These are phyloP conservation scores for Bos indicus DNA, from an alignment of 2,113 vertebrate genomes.

Conservation along the genomic window DNA sequence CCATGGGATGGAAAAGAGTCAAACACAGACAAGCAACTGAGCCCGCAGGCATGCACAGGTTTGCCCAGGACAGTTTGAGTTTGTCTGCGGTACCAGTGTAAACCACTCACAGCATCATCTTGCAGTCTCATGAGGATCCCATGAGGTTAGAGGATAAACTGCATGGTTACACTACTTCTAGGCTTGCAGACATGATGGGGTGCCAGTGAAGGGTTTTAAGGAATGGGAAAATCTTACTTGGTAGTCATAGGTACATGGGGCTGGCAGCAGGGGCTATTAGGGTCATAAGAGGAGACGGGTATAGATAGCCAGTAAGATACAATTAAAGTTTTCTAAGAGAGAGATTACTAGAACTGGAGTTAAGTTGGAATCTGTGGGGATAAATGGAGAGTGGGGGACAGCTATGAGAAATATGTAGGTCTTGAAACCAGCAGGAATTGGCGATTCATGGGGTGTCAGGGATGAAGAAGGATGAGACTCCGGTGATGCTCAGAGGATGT, in stretches of 20 bases:
- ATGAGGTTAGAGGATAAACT: background rate
- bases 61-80: background rate
- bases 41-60: background rate
- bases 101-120: background rate
- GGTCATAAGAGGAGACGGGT: background rate
- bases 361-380: background rate
- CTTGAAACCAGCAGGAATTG: background rate
- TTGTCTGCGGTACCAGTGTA: background rate
- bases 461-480: background rate
- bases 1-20: background rate
- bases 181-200: background rate
- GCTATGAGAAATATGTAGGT: background rate
- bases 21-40: rapidly evolving
- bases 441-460: background rate
- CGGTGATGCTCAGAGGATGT: background rate
- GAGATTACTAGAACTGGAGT: background rate
- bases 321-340: background rate
- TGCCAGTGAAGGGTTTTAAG: background rate
- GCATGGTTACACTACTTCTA: background rate
- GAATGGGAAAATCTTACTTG: background rate
- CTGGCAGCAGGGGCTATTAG: background rate
- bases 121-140: background rate
- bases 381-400: background rate
- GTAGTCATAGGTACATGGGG: background rate
- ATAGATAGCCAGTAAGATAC: background rate